phyloP scores from a whole-genome alignment of 2,113 vertebrate species.

The Crotalus tigris region DNA sequence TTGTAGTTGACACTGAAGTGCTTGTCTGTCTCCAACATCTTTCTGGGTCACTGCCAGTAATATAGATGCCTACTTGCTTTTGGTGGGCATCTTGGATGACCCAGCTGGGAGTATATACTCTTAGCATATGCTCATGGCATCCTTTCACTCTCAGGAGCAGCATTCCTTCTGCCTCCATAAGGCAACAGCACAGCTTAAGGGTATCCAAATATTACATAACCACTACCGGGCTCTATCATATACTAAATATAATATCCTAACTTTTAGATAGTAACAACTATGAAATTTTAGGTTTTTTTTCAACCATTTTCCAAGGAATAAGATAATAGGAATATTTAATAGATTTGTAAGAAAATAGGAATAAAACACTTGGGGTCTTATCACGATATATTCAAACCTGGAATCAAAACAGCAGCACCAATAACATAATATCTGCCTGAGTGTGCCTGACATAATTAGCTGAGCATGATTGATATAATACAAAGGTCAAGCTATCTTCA shows the following conservation, averaged over 20 bases:
- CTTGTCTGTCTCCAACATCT: neutral
- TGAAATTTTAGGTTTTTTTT: neutral
- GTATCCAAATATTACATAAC: neutral
- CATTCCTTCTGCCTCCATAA: neutral
- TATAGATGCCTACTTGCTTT: neutral
- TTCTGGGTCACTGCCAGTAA: neutral
- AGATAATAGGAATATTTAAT: neutral
- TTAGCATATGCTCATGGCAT: neutral
- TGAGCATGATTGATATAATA: neutral
- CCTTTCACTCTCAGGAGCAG: neutral
- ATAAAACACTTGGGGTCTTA: neutral
- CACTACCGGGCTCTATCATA: neutral
- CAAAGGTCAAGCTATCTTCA: neutral
- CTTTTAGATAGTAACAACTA: neutral
- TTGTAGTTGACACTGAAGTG: neutral
- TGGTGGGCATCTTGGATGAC: neutral
- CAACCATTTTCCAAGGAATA: neutral
- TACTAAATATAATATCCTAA: neutral
- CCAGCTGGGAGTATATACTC: neutral
- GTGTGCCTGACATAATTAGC: neutral
- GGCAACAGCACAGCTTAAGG: neutral
- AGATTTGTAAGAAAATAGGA: neutral
- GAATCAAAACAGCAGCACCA: neutral
- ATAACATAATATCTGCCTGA: neutral
- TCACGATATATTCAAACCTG: neutral